Evolutionary conservation across 2,113 vertebrate species (phyloP).

Genomic region (Amphilophus citrinellus): DNA sequence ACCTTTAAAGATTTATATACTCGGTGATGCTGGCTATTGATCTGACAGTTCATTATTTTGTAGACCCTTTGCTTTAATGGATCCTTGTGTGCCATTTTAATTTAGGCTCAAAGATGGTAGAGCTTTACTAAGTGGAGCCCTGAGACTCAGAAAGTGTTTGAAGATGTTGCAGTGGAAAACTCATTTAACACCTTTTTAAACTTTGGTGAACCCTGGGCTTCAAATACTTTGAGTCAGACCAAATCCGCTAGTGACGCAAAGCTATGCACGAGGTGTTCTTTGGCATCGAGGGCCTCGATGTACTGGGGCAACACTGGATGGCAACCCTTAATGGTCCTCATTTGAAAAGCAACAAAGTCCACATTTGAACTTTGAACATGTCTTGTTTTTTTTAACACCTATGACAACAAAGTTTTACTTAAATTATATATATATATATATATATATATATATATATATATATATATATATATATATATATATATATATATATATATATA

Average conservation of each 20-base stretch:
- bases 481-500: too few relatives aligned
- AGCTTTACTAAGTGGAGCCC: background rate
- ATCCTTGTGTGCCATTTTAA: background rate
- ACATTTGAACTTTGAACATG: too few relatives aligned
- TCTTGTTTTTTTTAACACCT: background rate
- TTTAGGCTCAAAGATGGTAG: background rate
- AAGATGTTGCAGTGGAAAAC: slow-evolving; percentile 9
- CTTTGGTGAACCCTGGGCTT: background rate
- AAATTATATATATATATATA: too few relatives aligned
- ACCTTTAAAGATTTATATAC: background rate
- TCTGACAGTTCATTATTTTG: slow-evolving; percentile 6
- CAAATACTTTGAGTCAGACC: background rate
- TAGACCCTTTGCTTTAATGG: background rate
- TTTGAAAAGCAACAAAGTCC: background rate
- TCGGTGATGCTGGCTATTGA: background rate
- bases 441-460: too few relatives aligned
- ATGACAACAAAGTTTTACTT: background rate
- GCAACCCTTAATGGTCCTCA: background rate
- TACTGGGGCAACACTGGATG: background rate
- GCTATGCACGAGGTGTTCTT: background rate
- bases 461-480: too few relatives aligned
- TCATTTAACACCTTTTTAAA: slow-evolving; percentile 7
- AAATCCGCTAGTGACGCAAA: fast-evolving
- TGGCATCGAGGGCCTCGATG: background rate
- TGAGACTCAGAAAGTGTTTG: background rate